Evolutionary conservation across 2,888 invertebrate species (phyloP).

Genomic region (Chaetogeoica ovagalla): DNA sequence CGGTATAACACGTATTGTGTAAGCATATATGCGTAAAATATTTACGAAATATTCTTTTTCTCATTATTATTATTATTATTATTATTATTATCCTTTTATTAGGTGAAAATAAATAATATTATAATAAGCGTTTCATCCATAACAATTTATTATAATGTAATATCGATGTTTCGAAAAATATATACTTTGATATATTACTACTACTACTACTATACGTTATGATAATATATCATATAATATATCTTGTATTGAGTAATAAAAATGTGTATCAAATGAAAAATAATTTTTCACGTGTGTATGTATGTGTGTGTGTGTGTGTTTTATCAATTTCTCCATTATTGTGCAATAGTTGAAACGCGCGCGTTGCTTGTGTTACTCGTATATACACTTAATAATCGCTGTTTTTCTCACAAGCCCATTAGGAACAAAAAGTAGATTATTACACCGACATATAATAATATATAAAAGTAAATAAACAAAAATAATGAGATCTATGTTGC

Average conservation of each 20-base stretch:
- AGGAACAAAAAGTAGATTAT: slow-evolving; percentile 21
- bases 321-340: slow-evolving; percentile 17
- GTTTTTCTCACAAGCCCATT: slow-evolving; percentile 23
- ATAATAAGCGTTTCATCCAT: background rate
- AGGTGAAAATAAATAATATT: background rate
- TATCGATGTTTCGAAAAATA: background rate
- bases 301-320: background rate
- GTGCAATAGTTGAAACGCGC: background rate
- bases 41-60: too few species aligned
- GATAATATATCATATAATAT: background rate
- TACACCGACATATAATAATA: background rate
- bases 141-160: background rate
- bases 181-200: background rate
- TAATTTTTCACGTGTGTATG: slow-evolving; percentile 18
- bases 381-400: background rate
- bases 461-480: slow-evolving; percentile 5
- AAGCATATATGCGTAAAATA: too few species aligned
- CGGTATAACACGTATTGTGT: too few species aligned
- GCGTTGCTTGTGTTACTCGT: background rate
- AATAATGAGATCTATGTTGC: slow-evolving; percentile 44
- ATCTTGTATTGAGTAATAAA: background rate
- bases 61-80: too few species aligned
- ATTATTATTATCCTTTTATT: too few species aligned
- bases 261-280: slow-evolving; percentile 17
- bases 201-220: background rate